These are phyloP conservation scores for Hemicordylus capensis DNA, from an alignment of 2,113 vertebrate genomes.

Conservation along the genomic window DNA sequence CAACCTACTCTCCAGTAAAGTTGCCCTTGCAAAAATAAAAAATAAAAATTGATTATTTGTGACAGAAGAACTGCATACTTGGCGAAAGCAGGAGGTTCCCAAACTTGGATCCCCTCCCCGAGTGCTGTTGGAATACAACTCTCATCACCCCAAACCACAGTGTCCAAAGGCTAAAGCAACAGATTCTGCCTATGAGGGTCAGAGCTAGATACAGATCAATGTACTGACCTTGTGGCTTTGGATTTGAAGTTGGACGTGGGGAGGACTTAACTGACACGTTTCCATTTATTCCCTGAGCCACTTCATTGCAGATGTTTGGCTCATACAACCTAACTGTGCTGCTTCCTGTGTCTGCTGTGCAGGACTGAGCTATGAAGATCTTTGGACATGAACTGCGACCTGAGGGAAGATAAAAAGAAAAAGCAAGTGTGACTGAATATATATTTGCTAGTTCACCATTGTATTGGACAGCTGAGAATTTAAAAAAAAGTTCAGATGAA, in stretches of 20 bases:
- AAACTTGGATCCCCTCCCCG: no score
- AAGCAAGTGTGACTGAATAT: background rate
- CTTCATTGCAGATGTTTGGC: constrained; percentile 61
- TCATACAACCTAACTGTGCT: constrained; percentile 59
- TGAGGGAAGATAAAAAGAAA: constrained; percentile 36
- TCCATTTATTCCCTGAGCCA: constrained; percentile 80
- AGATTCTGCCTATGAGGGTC: background rate
- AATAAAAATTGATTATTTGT: background rate
- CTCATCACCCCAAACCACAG: background rate
- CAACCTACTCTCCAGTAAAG: background rate
- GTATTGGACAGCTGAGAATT: background rate
- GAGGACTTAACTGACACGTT: constrained; percentile 65
- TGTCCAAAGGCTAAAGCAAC: background rate
- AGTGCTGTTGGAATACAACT: no score
- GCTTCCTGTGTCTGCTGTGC: constrained; percentile 39
- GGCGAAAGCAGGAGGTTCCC: no score
- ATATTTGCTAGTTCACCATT: background rate
- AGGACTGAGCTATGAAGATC: constrained; percentile 49
- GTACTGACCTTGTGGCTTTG: constrained; percentile 80
- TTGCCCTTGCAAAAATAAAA: background rate
- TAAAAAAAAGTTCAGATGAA: background rate
- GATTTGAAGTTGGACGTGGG: constrained; percentile 61
- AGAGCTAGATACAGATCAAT: background rate
- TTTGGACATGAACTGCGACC: constrained; percentile 76
- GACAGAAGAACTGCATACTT: no score